phyloP scores from a whole-genome alignment of 2,113 vertebrate species.

The Oxyruncus cristatus region DNA sequence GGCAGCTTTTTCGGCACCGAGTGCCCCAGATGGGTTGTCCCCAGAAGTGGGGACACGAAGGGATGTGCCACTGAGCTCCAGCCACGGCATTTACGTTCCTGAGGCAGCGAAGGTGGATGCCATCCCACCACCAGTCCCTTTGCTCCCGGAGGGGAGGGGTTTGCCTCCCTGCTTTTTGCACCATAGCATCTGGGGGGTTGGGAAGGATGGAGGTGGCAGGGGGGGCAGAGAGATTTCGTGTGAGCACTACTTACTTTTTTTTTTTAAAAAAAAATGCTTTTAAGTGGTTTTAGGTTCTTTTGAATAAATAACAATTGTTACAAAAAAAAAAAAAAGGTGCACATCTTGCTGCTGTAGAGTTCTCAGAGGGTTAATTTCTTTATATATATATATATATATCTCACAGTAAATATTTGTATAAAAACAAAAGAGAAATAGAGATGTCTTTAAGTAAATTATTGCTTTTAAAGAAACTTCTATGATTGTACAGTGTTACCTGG shows the following conservation, averaged over 20 bases:
- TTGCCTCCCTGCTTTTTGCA: neutral
- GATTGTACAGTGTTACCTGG: constrained; percentile 68
- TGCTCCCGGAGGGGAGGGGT: neutral
- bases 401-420: constrained; percentile 73
- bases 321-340: constrained; percentile 37
- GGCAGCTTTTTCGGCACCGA: neutral
- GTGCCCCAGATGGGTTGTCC: neutral
- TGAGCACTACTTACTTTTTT: constrained; percentile 56
- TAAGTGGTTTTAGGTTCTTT: constrained; percentile 50
- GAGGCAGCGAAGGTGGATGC: accelerated
- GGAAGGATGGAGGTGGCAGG: neutral
- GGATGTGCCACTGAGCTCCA: neutral
- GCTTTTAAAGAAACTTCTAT: constrained; percentile 68
- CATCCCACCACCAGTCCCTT: neutral
- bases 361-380: constrained; percentile 64
- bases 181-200: neutral
- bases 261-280: constrained; percentile 1
- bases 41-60: accelerated
- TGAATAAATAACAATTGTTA: constrained; percentile 46
- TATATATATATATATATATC: constrained; percentile 47
- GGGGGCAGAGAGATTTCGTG: neutral
- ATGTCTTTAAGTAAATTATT: constrained; percentile 72
- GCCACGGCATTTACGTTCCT: neutral
- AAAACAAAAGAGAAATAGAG: constrained; percentile 41
- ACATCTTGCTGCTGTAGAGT: constrained; percentile 63